phyloP scores from a whole-genome alignment of 2,113 vertebrate genomes.

The Chamaetylas fuelleborni region DNA sequence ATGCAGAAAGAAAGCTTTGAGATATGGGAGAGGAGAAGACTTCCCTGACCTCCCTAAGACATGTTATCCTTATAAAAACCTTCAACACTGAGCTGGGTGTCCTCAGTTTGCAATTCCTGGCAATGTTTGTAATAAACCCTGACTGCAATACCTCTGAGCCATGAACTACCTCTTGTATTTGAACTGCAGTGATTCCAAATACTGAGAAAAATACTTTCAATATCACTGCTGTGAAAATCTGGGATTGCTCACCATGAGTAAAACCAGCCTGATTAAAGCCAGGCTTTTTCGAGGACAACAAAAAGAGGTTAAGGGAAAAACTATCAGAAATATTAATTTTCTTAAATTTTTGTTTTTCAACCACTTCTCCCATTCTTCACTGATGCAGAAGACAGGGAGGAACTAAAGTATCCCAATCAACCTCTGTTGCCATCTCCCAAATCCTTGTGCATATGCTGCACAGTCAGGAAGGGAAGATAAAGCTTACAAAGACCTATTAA shows the following conservation, averaged over 20 bases:
- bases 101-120: neutral
- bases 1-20: neutral
- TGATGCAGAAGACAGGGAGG: neutral
- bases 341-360: neutral
- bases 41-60: neutral
- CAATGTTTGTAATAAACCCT: neutral
- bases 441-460: neutral
- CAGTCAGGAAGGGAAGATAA: neutral
- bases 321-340: neutral
- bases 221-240: neutral
- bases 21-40: neutral
- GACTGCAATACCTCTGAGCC: neutral
- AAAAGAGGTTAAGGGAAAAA: neutral
- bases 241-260: neutral
- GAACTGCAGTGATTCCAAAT: neutral
- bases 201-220: neutral
- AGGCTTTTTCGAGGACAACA: neutral
- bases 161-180: neutral
- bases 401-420: neutral
- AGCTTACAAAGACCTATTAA: neutral
- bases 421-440: neutral
- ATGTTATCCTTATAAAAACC: neutral
- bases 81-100: neutral
- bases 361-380: neutral
- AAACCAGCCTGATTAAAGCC: neutral